Base-by-base conservation (phyloP, 2,797 vertebrate genomes). In the Manis pentadactyla region DNA sequence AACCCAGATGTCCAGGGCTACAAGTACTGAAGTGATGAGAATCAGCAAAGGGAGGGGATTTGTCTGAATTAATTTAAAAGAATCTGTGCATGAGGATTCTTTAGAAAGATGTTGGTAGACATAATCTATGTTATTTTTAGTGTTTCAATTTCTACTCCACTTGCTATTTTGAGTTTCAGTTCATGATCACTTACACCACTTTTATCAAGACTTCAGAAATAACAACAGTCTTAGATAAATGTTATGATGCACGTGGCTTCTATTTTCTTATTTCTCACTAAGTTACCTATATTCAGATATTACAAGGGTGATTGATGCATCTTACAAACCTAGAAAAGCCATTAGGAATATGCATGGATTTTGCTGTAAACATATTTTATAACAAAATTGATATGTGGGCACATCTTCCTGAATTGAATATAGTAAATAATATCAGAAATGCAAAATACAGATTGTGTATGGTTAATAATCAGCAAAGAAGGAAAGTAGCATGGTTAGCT, bases 161-260 rank as follows among this genome's bases (percentile, higher is more conserved):
- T 93, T 83, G 68, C 9, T 79, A 87, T 93, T 91, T 93, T 83
- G 46, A 68, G 29, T 95, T 96, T 97, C 49, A 21, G 14, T 94
- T 97, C 57, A 49, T 85, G 53, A 87, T 94, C 31, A 19, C 18
- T 95, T 87, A 42, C 3, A 49, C 46, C 83, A 64, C 59, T 83
- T 96, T 96, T 74, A 86, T 94, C 94, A 74, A 92, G 83, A 69
- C 49, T 86, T 95, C 31, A 86, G 53, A 91, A 95, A 73, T 53
- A 78, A 57, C 79, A 95, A 57, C 39, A 84, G 51, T 51, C 46
- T 39, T 25, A 86, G 59, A 84, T 7, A 31, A 61, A 29, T 66
- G 5, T 42, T 53, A 1, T 71, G 79, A 57, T 73, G 18, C 27
- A 11, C 8, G 15, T 53, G 49, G 21, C 64, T 66, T 92, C 31